Base-by-base conservation (phyloP, 2,797 vertebrate species). In the Trachops cirrhosus region DNA sequence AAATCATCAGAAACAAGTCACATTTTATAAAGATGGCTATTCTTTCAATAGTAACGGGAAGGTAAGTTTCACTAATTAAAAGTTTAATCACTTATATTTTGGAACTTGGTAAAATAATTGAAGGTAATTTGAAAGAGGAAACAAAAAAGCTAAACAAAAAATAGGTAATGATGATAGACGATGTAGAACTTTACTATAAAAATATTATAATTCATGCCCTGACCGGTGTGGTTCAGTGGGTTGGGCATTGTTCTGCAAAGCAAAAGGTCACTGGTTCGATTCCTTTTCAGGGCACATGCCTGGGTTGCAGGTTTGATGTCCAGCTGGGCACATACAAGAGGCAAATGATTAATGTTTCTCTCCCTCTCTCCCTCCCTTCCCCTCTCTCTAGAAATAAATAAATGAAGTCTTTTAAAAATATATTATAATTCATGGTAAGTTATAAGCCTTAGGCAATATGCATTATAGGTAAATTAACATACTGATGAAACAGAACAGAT, bases 101-200 rank as follows among this genome's bases (percentile, higher is more conserved):
- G 26, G 54, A 73, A 80, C 44, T 48, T 67, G 19, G 52, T 54
- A 73, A 74, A 79, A 86, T 46, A 16, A 91, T 91, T 86, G 37
- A 85, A 62, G 37, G 21, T 95, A 21, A 19, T 86, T 79, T 95
- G 26, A 93, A 79, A 46, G 74, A 89, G 71, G 26, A 85, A 74
- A 74, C 4, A 82, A 41, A 92, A 83, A 7, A 77, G n/a, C 39
- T 74, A 41, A 16, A 74, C 64, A 34, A 71, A 87, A 87, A 52
- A 48, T 22, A 22, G 50, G 29, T 64, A 89, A 67, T n/a, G 34
- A 50, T 62, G 32, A 70, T 18, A 85, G 9, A 78, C 79, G 32
- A 89, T 54, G 34, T 2, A 50, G 44, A 86, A 16, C 15, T 57
- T 95, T 57, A 50, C 44, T 84, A 21, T 54, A 86, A 54, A 94